Percentiles rank a stretch among this genome's conserved stretches.
phyloP scores from a whole-genome alignment of 2,888 invertebrate genomes.

The Phragmatobia fuliginosa region DNA sequence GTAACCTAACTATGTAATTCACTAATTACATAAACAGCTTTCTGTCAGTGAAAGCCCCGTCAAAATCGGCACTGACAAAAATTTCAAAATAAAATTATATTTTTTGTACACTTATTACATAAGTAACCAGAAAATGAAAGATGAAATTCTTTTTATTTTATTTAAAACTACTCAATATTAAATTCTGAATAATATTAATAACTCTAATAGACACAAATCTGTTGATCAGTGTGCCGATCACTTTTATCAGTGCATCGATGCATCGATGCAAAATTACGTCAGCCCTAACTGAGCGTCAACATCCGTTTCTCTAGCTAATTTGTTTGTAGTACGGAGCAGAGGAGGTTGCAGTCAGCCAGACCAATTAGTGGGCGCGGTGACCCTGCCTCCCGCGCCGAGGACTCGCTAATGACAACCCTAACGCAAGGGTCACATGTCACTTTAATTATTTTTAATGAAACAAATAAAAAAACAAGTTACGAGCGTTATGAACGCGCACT shows the following conservation, averaged over 20 bases:
- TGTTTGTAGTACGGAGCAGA: slow-evolving; percentile 69
- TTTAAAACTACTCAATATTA: too few species aligned
- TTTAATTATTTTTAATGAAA: slow-evolving; percentile 65
- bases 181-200: neutral
- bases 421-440: slow-evolving; percentile 60
- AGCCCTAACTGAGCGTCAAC: slow-evolving; percentile 63
- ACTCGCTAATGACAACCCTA: slow-evolving; percentile 65
- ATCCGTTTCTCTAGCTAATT: slow-evolving; percentile 76
- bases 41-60: too few species aligned
- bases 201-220: neutral
- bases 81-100: too few species aligned
- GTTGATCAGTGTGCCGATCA: neutral
- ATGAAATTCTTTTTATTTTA: neutral
- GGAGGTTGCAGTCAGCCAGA: slow-evolving; percentile 68
- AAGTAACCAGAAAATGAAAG: too few species aligned
- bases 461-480: slow-evolving; percentile 55
- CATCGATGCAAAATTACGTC: slow-evolving; percentile 36
- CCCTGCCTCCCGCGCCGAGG: slow-evolving; percentile 55
- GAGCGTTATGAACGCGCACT: slow-evolving; percentile 41
- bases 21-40: too few species aligned
- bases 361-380: slow-evolving; percentile 73
- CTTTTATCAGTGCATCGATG: too few species aligned
- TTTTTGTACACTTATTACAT: too few species aligned
- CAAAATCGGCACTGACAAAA: too few species aligned
- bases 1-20: too few species aligned